Evolutionary conservation across 1,140 invertebrate species (phyloP).

Genomic region (Eurosta solidaginis): DNA sequence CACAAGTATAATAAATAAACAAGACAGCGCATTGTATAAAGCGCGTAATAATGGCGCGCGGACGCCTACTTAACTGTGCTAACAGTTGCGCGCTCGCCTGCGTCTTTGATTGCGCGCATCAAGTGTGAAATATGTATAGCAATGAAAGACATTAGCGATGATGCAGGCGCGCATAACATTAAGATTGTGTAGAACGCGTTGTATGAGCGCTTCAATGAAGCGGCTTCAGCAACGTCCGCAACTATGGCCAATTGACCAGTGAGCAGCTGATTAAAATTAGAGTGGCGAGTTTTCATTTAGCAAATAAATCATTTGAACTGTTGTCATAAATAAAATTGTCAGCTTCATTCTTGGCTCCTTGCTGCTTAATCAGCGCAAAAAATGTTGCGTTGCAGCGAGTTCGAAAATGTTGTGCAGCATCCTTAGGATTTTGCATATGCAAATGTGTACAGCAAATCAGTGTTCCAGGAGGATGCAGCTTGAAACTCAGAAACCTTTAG

Average conservation of each 20-base stretch:
- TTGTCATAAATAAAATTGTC: conserved; percentile 14
- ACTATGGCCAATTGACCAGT: conserved; percentile 1
- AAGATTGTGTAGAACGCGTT: not conserved
- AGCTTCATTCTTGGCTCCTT: not conserved
- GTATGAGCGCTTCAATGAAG: not conserved
- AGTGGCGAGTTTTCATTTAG: conserved; percentile 12
- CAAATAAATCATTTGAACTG: not conserved
- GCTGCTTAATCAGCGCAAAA: not conserved
- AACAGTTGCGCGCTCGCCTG: not conserved
- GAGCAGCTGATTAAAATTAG: conserved; percentile 26
- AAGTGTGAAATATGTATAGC: conserved; percentile 23
- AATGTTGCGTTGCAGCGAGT: too few species aligned
- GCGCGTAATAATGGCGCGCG: conserved; percentile 7
- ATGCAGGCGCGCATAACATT: not conserved
- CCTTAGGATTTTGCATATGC: too few species aligned
- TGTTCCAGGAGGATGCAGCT: too few species aligned
- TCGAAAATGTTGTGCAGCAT: too few species aligned
- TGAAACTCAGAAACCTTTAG: too few species aligned
- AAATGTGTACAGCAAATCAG: too few species aligned
- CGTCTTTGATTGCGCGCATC: not conserved
- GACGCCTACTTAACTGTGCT: not conserved
- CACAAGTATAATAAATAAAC: not conserved
- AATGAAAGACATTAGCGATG: not conserved
- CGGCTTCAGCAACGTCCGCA: not conserved
- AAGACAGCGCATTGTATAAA: not conserved